Percentiles rank a stretch among this genome's conserved stretches.
Evolutionary conservation across 2,888 invertebrate genomes (phyloP).

Genomic region (Crepidodera aurea): DNA sequence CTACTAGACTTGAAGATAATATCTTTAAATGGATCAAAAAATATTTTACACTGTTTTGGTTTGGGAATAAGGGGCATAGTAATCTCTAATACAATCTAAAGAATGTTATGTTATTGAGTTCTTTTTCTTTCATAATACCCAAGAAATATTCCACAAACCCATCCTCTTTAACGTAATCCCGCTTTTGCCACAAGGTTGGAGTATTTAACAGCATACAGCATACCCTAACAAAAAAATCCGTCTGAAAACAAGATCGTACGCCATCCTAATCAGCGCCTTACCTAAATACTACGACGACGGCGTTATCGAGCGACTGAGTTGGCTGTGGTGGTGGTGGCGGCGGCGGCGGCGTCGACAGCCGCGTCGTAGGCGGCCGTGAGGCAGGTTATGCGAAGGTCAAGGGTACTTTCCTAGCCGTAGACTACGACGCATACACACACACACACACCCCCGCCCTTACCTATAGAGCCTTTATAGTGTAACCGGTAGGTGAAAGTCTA

Average conservation of each 20-base stretch:
- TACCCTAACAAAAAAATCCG: background rate
- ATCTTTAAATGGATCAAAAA: no score
- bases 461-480: background rate
- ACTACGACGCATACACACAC: conserved; percentile 44
- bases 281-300: conserved; percentile 33
- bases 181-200: background rate
- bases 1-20: no score
- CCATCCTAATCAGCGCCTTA: background rate
- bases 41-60: no score
- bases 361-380: conserved; percentile 55
- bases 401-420: conserved; percentile 56
- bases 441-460: conserved; percentile 14
- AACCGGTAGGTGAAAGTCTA: conserved; percentile 12
- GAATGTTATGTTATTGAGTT: no score
- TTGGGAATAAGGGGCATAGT: no score
- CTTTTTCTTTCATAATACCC: no score
- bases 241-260: background rate
- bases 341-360: conserved; percentile 40
- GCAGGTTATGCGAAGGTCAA: conserved; percentile 62
- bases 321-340: conserved; percentile 43
- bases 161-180: background rate
- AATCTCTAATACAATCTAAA: no score
- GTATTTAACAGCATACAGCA: no score
- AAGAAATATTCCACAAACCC: no score
- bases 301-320: conserved; percentile 50